These are phyloP conservation scores for Hestina assimilis DNA, from an alignment of 1,140 invertebrate genomes.

Conservation along the genomic window DNA sequence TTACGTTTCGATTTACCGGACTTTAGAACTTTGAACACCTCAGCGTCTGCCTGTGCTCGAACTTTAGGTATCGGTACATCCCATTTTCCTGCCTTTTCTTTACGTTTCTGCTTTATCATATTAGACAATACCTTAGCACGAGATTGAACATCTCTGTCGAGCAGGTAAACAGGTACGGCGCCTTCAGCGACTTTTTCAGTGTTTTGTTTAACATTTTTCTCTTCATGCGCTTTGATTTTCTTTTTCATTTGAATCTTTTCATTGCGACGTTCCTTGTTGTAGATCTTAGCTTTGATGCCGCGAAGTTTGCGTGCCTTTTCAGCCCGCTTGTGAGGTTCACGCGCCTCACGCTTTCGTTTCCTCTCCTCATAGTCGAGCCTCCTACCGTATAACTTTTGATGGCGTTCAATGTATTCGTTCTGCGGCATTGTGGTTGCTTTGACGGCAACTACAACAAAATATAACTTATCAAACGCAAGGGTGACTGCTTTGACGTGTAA, in stretches of 20 bases:
- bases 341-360: slow-evolving; percentile 96
- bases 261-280: slow-evolving; percentile 96
- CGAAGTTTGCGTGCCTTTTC: slow-evolving; percentile 94
- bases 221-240: slow-evolving; percentile 95
- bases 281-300: slow-evolving; percentile 98
- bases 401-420: slow-evolving; percentile 99
- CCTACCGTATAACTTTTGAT: slow-evolving; percentile 96
- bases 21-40: slow-evolving; percentile 97
- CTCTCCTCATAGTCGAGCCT: slow-evolving; percentile 98
- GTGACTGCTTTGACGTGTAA: slow-evolving; percentile 23
- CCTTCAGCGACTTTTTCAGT: slow-evolving; percentile 91
- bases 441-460: slow-evolving; percentile 76
- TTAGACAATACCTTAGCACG: slow-evolving; percentile 98
- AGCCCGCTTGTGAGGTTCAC: slow-evolving; percentile 93
- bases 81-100: slow-evolving; percentile 99
- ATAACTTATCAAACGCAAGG: slow-evolving; percentile 48
- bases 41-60: slow-evolving; percentile 96
- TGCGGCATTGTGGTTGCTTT: slow-evolving; percentile 92
- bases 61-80: slow-evolving; percentile 99
- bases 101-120: slow-evolving; percentile 99
- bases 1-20: slow-evolving; percentile 97
- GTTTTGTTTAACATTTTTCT: slow-evolving; percentile 92
- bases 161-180: slow-evolving; percentile 96
- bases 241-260: slow-evolving; percentile 99
- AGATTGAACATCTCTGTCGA: slow-evolving; percentile 97